Percentiles rank a stretch among this genome's conserved stretches.
Conservation (phyloP, 2,888 invertebrate species). For the Leucoma salicis region DNA sequence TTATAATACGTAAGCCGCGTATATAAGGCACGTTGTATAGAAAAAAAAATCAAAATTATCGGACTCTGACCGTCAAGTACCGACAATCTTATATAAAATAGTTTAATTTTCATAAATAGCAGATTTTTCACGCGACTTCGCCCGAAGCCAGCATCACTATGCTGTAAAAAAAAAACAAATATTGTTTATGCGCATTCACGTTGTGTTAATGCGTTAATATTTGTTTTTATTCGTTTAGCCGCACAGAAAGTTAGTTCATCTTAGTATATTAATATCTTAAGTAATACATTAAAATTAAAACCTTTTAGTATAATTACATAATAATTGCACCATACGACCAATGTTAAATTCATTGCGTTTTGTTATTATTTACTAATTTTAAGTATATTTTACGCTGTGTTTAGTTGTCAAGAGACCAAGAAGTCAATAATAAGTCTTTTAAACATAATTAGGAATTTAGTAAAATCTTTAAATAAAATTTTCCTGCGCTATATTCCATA, state of each 20-base stretch:
- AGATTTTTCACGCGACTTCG: conserved; percentile 27
- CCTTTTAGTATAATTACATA: conserved; percentile 37
- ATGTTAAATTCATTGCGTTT: conserved; percentile 27
- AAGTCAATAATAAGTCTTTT: too few relatives aligned
- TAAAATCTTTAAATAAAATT: too few relatives aligned
- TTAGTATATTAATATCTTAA: conserved; percentile 17
- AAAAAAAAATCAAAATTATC: conserved; percentile 13
- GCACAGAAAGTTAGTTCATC: conserved; percentile 12
- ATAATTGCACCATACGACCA: conserved; percentile 50
- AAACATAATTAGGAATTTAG: too few relatives aligned
- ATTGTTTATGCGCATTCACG: conserved; percentile 5
- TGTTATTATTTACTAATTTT: conserved; percentile 6
- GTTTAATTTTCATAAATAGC: conserved; percentile 6
- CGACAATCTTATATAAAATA: conserved; percentile 7
- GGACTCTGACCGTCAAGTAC: conserved; percentile 12
- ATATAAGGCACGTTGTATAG: conserved; percentile 35
- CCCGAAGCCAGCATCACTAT: conserved; percentile 31
- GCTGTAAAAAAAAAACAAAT: conserved; percentile 29
- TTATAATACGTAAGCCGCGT: conserved; percentile 23
- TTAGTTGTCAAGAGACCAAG: too few relatives aligned
- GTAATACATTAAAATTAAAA: conserved; percentile 22
- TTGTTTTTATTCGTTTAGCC: conserved; percentile 13
- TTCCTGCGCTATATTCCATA: too few relatives aligned
- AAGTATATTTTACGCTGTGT: conserved; percentile 4
- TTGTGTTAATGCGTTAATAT: conserved; percentile 21